Conservation (phyloP, 2,888 invertebrate species). For the Agrochola macilenta region DNA sequence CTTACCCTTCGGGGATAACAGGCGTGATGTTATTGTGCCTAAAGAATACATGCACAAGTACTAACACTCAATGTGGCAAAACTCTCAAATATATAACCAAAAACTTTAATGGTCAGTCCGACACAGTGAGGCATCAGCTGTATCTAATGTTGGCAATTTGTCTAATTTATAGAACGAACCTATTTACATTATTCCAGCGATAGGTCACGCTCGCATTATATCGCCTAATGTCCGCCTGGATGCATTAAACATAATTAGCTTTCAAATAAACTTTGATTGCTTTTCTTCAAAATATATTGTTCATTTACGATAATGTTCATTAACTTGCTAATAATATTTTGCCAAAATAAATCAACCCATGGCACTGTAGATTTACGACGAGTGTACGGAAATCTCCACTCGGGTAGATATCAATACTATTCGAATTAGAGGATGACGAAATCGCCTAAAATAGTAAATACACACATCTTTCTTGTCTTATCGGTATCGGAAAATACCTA, state of each 20-base stretch:
- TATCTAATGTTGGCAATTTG: not conserved
- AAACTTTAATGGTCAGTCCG: not conserved
- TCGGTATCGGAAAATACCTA: no score
- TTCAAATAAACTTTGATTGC: constrained; percentile 4
- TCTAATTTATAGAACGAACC: not conserved
- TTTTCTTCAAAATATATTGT: constrained; percentile 6
- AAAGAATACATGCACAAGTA: not conserved
- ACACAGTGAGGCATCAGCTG: not conserved
- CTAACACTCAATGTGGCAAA: not conserved
- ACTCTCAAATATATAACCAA: not conserved
- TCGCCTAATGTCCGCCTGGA: not conserved
- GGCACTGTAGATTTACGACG: not conserved
- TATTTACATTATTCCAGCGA: constrained; percentile 3
- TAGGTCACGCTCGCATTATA: not conserved
- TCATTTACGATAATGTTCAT: not conserved
- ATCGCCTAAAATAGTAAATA: no score
- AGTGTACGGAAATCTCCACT: not conserved
- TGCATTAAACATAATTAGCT: constrained; percentile 13
- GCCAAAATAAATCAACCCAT: not conserved
- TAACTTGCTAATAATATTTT: not conserved
- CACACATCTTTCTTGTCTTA: not conserved
- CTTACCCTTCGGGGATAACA: not conserved
- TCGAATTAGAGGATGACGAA: not conserved
- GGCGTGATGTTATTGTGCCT: not conserved
- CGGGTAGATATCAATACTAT: not conserved